Evolutionary conservation across 2,797 vertebrate genomes (phyloP).

Genomic region (Falco cherrug): DNA sequence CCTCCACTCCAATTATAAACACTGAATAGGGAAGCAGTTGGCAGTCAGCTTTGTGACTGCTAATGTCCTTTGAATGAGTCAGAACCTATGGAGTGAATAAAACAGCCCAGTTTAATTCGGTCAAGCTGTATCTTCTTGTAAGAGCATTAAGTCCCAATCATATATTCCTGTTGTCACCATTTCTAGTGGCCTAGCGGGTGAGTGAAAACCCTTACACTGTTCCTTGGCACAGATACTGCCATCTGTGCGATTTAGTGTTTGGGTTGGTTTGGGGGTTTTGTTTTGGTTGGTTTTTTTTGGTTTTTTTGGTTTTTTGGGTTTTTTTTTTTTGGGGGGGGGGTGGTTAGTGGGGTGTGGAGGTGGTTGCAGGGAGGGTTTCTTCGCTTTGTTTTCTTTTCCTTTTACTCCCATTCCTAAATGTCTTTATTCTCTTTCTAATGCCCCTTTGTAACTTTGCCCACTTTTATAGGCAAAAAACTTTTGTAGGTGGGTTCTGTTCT

Average conservation of each 20-base stretch:
- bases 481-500: not conserved
- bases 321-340: no score
- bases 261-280: not conserved
- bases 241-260: not conserved
- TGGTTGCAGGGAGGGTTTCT: fast-evolving
- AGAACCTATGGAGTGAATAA: slow-evolving; percentile 1
- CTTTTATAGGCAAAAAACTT: not conserved
- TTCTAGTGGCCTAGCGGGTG: not conserved
- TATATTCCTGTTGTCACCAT: not conserved
- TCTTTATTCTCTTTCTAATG: not conserved
- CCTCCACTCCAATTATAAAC: not conserved
- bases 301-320: not conserved
- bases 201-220: not conserved
- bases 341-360: no score
- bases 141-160: not conserved
- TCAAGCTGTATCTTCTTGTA: not conserved
- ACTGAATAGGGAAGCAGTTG: not conserved
- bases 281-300: not conserved
- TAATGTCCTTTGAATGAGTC: slow-evolving; percentile 35
- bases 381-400: not conserved
- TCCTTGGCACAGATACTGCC: not conserved
- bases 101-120: not conserved
- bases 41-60: not conserved
- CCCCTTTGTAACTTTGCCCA: not conserved
- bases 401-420: not conserved